Base-by-base conservation (phyloP, 2,797 vertebrate species). In the Urocyon cinereoargenteus region DNA sequence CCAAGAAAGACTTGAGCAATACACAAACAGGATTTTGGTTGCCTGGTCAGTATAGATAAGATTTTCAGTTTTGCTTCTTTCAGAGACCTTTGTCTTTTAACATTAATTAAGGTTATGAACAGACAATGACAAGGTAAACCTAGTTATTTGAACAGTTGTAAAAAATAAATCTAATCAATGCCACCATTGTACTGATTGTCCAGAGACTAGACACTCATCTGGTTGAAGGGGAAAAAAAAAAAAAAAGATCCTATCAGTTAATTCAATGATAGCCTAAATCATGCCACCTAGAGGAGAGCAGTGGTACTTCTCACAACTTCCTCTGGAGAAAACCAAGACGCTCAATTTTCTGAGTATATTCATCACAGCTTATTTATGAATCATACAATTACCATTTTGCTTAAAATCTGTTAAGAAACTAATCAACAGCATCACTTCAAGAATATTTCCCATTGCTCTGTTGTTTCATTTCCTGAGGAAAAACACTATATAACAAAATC, bases 201-300 rank as follows among this genome's bases (percentile, higher is more conserved):
- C 61, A 94, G 82, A 97, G 91, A 93, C 28, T 18, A 55, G 84
- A n/a, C 51, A 73, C n/a, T 84, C 55, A 18, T 11, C 45, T 36
- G 28, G 28, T 26, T 16, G 49, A 19, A 59, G 36, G 49, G 18
- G 15, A 4, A 15, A 5, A 8, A 34, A 51, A 24, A 55, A n/a
- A 45, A 45, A 45, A 45, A 45, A 45, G 40, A 45, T 45, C 40
- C 40, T 45, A 45, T 45, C 40, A 16, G 22, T 82, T 77, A 82
- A 83, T 89, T 92, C 96, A 21, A 82, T 83, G 92, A 66, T 0
- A 98, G 84, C 68, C 70, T 94, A 90, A 96, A 95, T 62, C 55
- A 8, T 78, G 97, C 97, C 98, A 97, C 90, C 97, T 97, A 96
- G 96, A 66, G 98, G 97, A 83, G 6, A 93, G 16, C 1, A 26